These are phyloP conservation scores for Aulostomus chinensis DNA, from an alignment of 2,797 vertebrate species.

Conservation along the genomic window DNA sequence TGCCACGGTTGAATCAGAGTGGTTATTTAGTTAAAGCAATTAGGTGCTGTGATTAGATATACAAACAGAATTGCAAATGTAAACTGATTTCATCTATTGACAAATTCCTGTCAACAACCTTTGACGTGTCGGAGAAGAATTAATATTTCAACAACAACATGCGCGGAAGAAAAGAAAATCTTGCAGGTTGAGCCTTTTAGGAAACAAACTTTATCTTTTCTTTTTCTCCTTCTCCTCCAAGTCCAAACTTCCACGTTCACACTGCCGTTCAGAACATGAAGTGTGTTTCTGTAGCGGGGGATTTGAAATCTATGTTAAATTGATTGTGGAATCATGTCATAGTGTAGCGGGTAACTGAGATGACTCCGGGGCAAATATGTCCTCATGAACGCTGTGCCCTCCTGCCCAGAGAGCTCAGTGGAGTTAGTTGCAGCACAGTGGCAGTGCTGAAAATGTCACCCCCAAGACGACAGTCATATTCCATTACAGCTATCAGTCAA, in stretches of 20 bases:
- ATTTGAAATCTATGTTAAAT: constrained; percentile 64
- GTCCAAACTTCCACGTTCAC: constrained; percentile 5
- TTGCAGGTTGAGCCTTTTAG: too few species aligned
- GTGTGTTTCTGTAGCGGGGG: constrained; percentile 21
- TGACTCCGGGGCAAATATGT: constrained; percentile 79
- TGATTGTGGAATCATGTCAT: constrained; percentile 79
- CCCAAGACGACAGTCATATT: constrained; percentile 72
- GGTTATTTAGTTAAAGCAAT: constrained; percentile 96
- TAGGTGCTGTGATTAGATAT: constrained; percentile 92
- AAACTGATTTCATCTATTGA: constrained; percentile 58
- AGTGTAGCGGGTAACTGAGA: constrained; percentile 68
- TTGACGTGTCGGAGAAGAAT: too few species aligned
- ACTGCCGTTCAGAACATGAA: constrained; percentile 11
- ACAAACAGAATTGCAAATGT: constrained; percentile 93
- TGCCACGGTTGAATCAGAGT: constrained; percentile 85
- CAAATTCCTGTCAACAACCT: too few species aligned
- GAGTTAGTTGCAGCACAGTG: constrained; percentile 74
- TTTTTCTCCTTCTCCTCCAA: neutral
- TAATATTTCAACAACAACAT: too few species aligned
- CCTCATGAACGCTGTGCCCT: constrained; percentile 64
- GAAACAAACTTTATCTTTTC: neutral
- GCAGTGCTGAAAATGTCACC: constrained; percentile 75
- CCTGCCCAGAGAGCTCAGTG: constrained; percentile 61
- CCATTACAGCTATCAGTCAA: constrained; percentile 78
- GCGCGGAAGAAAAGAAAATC: too few species aligned